These are phyloP conservation scores for Leuctra nigra DNA, from an alignment of 2,888 invertebrate species.

Conservation along the genomic window DNA sequence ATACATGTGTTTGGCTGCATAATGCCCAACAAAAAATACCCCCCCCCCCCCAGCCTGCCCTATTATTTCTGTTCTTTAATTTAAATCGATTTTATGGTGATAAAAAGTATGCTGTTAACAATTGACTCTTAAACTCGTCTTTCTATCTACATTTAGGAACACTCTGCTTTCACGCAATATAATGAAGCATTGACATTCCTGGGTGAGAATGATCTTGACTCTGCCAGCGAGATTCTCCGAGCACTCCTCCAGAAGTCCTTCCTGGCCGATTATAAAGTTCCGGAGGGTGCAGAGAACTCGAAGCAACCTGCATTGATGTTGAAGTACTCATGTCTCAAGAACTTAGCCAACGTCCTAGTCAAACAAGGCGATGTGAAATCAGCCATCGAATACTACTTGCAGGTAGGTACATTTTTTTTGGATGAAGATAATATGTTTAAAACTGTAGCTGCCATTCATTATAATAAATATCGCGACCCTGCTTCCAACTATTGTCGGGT, in stretches of 20 bases:
- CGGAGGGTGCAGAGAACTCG: conserved; percentile 47
- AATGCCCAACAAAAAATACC: no score
- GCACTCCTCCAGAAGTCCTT: conserved; percentile 59
- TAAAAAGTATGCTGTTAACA: background rate
- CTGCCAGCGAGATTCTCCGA: conserved; percentile 60
- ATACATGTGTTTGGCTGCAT: no score
- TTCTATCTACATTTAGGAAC: conserved; percentile 49
- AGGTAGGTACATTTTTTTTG: conserved; percentile 40
- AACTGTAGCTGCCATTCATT: no score
- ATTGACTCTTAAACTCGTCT: background rate
- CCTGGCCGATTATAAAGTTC: conserved; percentile 41
- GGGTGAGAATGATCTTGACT: conserved; percentile 54
- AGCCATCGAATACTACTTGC: conserved; percentile 61
- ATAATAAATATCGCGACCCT: no score
- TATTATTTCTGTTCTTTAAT: no score
- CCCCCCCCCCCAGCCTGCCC: no score
- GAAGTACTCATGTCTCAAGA: conserved; percentile 78
- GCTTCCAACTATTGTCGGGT: no score
- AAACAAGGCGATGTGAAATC: conserved; percentile 51
- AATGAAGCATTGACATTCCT: conserved; percentile 67
- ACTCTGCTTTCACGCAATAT: conserved; percentile 73
- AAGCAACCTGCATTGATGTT: conserved; percentile 58
- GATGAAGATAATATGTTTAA: background rate
- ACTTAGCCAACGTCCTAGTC: conserved; percentile 65
- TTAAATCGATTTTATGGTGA: no score